A percentile compares a stretch with the other conserved stretches of the same genome.
These are phyloP conservation scores for Nansenia antarctica DNA, from an alignment of 2,113 vertebrate genomes.

Conservation along the genomic window DNA sequence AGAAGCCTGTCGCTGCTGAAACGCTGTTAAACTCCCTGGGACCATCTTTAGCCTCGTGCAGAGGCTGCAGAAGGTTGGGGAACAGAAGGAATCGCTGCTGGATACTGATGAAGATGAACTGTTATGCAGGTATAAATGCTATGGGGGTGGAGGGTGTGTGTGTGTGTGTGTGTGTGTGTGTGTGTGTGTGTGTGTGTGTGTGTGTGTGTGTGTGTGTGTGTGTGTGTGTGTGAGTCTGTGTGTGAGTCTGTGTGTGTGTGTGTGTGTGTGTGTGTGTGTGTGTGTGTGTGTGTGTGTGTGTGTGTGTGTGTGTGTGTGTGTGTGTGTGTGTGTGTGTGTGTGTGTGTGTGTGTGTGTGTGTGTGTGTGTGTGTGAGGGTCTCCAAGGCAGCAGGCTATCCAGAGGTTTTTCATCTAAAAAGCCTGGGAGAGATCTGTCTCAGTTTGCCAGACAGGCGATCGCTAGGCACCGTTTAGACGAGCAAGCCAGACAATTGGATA, in stretches of 20 bases:
- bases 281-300: background rate
- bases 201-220: background rate
- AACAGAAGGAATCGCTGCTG: background rate
- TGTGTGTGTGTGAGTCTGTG: no score
- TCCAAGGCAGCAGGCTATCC: constrained; percentile 3
- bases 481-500: constrained; percentile 7
- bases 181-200: background rate
- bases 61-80: background rate
- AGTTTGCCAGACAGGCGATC: constrained; percentile 20
- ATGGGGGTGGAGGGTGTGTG: background rate
- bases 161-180: background rate
- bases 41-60: no score
- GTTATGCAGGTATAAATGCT: background rate
- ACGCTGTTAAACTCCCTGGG: background rate
- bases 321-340: background rate
- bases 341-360: background rate
- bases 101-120: background rate
- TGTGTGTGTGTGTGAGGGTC: background rate
- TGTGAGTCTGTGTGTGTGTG: background rate
- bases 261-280: background rate
- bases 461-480: constrained; percentile 15
- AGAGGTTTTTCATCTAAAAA: constrained; percentile 6
- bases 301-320: background rate
- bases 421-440: constrained; percentile 29
- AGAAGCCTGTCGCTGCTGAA: background rate